Evolutionary conservation across 2,797 vertebrate species (phyloP).

Genomic region (Dallia pectoralis): DNA sequence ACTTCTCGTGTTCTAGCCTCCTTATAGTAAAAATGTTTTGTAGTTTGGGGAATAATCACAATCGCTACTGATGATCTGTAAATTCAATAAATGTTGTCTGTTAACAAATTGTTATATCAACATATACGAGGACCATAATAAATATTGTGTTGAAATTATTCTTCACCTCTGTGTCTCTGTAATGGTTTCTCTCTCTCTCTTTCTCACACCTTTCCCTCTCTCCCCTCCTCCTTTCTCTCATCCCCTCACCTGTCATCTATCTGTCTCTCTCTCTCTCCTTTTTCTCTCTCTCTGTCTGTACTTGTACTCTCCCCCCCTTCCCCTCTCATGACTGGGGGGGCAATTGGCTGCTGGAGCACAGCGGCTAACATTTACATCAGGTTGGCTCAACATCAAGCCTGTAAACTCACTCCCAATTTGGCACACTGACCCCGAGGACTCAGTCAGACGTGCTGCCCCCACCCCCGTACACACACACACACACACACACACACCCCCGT

Average conservation of each 20-base stretch:
- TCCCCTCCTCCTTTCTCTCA: slow-evolving; percentile 39
- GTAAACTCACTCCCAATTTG: background rate
- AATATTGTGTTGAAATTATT: too few species aligned
- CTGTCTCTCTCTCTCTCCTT: slow-evolving; percentile 29
- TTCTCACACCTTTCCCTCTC: slow-evolving; percentile 47
- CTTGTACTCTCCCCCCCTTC: slow-evolving; percentile 58
- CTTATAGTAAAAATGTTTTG: too few species aligned
- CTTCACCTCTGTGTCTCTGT: too few species aligned
- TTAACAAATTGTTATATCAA: too few species aligned
- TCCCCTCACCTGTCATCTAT: background rate
- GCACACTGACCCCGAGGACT: background rate
- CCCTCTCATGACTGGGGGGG: slow-evolving; percentile 31
- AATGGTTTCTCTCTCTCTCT: slow-evolving; percentile 28
- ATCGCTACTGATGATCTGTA: too few species aligned
- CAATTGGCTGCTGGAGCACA: background rate
- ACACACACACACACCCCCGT: background rate
- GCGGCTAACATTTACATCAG: background rate
- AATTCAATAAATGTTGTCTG: too few species aligned
- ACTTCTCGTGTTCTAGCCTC: too few species aligned
- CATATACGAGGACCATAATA: too few species aligned
- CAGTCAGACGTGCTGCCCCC: background rate
- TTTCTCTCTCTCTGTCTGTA: slow-evolving; percentile 58
- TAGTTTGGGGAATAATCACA: too few species aligned
- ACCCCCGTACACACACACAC: background rate
- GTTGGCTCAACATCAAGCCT: slow-evolving; percentile 5